Percentiles rank a stretch among this genome's conserved stretches.
These are phyloP conservation scores for Notothenia rossii DNA, from an alignment of 2,113 vertebrate species.

Conservation along the genomic window DNA sequence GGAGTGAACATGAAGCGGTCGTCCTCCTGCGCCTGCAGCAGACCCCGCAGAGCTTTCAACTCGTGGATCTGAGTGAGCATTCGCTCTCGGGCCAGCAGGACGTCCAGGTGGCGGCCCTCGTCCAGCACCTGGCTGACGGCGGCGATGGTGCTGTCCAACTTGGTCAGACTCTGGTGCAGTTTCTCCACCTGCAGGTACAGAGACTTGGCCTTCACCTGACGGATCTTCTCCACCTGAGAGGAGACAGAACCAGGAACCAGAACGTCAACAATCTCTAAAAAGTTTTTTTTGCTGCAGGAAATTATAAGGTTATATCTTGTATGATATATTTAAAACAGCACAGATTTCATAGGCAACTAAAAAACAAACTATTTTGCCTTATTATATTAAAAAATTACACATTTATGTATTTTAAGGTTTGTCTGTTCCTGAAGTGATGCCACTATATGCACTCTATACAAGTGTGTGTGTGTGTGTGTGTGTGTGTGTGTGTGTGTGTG, in stretches of 20 bases:
- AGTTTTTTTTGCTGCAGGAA: background rate
- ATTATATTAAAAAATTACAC: too few relatives aligned
- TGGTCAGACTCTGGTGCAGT: conserved; percentile 94
- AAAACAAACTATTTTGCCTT: too few relatives aligned
- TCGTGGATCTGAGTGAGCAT: conserved; percentile 98
- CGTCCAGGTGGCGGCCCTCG: conserved; percentile 93
- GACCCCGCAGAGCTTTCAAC: conserved; percentile 91
- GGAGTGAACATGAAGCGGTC: conserved; percentile 97
- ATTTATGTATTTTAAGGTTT: too few relatives aligned
- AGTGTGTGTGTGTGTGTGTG: too few relatives aligned
- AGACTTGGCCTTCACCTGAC: conserved; percentile 98
- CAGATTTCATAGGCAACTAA: too few relatives aligned
- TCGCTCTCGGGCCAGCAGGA: conserved; percentile 94
- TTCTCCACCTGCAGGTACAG: conserved; percentile 98
- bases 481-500: too few relatives aligned
- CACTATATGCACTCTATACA: too few relatives aligned
- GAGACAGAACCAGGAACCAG: background rate
- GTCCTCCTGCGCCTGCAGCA: conserved; percentile 95
- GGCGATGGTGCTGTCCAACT: conserved; percentile 95
- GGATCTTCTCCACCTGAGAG: conserved; percentile 96
- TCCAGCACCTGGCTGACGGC: conserved; percentile 96
- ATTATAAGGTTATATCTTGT: background rate
- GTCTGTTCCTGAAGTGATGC: too few relatives aligned
- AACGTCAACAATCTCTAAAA: background rate
- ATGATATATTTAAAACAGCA: background rate